These are phyloP conservation scores for Xyliphius kryptos DNA, from an alignment of 2,113 vertebrate genomes.

Conservation along the genomic window DNA sequence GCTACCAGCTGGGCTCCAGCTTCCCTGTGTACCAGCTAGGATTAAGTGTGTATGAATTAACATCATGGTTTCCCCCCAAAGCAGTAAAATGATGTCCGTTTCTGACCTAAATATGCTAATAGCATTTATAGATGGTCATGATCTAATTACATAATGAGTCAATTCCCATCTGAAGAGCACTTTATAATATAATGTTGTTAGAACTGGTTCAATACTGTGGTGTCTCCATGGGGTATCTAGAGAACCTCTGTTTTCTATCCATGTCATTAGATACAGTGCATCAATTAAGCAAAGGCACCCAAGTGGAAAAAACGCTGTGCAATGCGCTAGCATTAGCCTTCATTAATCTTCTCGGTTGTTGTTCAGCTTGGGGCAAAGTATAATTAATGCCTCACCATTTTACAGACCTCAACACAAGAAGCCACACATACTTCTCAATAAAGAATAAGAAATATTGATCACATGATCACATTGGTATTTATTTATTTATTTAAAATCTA, in stretches of 20 bases:
- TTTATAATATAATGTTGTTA: neutral
- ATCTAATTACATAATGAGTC: too few relatives aligned
- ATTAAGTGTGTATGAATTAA: too few relatives aligned
- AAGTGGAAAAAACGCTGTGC: conserved; percentile 55
- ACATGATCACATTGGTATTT: too few relatives aligned
- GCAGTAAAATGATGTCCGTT: too few relatives aligned
- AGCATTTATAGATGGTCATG: too few relatives aligned
- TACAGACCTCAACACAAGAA: conserved; percentile 23
- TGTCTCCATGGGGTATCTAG: conserved; percentile 11
- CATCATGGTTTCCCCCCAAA: too few relatives aligned
- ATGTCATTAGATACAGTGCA: conserved; percentile 43
- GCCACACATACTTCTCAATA: neutral
- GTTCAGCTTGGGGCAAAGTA: conserved; percentile 60
- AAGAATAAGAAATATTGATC: too few relatives aligned
- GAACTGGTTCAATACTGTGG: neutral
- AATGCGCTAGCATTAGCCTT: conserved; percentile 57
- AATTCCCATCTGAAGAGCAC: too few relatives aligned
- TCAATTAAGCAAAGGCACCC: conserved; percentile 50
- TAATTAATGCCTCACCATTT: conserved; percentile 50
- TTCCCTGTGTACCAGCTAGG: too few relatives aligned
- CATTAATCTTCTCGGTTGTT: conserved; percentile 40
- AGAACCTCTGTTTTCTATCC: conserved; percentile 23
- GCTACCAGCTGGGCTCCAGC: too few relatives aligned
- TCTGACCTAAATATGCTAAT: too few relatives aligned
- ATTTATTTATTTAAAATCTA: too few relatives aligned